These are phyloP conservation scores for Gandaritis pyraliata DNA, from an alignment of 2,888 invertebrate species.

Conservation along the genomic window DNA sequence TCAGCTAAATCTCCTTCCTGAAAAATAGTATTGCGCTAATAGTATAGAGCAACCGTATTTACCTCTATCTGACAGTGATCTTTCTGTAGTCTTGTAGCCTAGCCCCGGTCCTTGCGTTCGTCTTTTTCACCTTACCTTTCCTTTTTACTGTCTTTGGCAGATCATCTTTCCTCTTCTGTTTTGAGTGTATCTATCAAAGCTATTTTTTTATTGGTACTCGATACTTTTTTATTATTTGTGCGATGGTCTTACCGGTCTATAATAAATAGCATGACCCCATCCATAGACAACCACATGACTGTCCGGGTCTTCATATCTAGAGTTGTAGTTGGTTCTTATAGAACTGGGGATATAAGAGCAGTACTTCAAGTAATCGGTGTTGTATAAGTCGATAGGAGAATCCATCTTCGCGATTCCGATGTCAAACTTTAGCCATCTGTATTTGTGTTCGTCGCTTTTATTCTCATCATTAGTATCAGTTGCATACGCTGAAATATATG, in stretches of 20 bases:
- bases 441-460: background rate
- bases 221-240: too few relatives aligned
- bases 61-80: too few relatives aligned
- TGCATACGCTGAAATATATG: conserved; percentile 6
- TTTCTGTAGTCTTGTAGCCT: too few relatives aligned
- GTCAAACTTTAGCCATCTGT: conserved; percentile 56
- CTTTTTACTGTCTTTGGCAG: too few relatives aligned
- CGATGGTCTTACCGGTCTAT: conserved; percentile 14
- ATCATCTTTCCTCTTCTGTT: too few relatives aligned
- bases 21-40: background rate
- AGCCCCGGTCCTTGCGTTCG: too few relatives aligned
- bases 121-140: too few relatives aligned
- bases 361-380: conserved; percentile 12
- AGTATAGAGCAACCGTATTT: too few relatives aligned
- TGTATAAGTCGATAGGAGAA: conserved; percentile 25
- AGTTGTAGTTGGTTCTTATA: conserved; percentile 50
- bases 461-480: background rate
- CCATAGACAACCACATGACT: conserved; percentile 33
- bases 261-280: conserved; percentile 36
- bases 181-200: too few relatives aligned
- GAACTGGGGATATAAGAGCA: conserved; percentile 11
- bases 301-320: conserved; percentile 17
- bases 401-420: conserved; percentile 58
- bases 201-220: too few relatives aligned
- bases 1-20: conserved; percentile 15